Percentiles rank a stretch among this genome's conserved stretches.
Conservation (phyloP, 2,888 invertebrate genomes). For the Onthophagus sagittarius region DNA sequence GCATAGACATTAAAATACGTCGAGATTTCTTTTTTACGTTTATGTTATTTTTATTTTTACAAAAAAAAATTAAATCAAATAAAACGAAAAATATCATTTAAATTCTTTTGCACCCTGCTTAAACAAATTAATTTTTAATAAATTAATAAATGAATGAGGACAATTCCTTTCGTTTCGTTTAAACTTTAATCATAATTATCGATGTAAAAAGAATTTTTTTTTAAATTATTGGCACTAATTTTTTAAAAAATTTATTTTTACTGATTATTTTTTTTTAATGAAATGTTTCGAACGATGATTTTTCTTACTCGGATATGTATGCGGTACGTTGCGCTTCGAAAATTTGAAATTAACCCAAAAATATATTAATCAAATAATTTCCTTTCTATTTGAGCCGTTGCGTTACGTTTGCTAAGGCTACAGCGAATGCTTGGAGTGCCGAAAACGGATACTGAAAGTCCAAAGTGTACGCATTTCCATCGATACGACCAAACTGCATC, state of each 20-base stretch:
- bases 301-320: slow-evolving; percentile 15
- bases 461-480: slow-evolving; percentile 96
- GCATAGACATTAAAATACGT: background rate
- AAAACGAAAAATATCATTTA: background rate
- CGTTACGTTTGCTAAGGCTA: slow-evolving; percentile 94
- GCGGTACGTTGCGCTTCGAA: background rate
- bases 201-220: background rate
- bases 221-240: slow-evolving; percentile 19
- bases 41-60: background rate
- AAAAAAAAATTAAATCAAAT: background rate
- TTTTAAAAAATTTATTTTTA: slow-evolving; percentile 13
- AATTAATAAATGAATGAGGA: background rate
- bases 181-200: background rate
- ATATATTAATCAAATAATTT: background rate
- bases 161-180: background rate
- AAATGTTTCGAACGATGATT: background rate
- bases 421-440: slow-evolving; percentile 96
- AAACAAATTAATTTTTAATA: background rate
- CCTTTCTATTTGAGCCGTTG: slow-evolving; percentile 79
- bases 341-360: too few relatives aligned
- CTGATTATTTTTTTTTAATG: slow-evolving; percentile 11
- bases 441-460: slow-evolving; percentile 99
- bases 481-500: slow-evolving; percentile 99
- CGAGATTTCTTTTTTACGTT: background rate
- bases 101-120: background rate